Evolutionary conservation across 2,797 vertebrate genomes (phyloP), one percentile per base, ranked within the genome.

Genomic region (Smutsia gigantea): DNA sequence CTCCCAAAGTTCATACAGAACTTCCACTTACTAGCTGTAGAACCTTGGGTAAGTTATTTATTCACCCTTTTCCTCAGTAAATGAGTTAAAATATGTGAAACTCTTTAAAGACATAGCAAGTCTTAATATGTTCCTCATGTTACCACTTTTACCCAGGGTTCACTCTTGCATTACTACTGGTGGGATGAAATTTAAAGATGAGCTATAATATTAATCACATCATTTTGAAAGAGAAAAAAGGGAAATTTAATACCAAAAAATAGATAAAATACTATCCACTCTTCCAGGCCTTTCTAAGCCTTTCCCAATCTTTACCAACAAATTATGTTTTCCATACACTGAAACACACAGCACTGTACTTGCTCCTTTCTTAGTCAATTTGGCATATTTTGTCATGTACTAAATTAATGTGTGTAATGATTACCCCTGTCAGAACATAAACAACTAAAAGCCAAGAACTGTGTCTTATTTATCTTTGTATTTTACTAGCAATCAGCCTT

Each of bases 61-160:
- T 34, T 63, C 21, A 85, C 29, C 19, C 17, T 66, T 42, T 49
- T 15, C 39, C 84, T 93, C 51, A 74, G 42, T 61, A 92, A 83
- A 68, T 39, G 25, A 81, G 39, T 51, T 90, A 84, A 78, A 96
- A 88, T 69, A 14, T 59, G 1, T 93, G 77, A 83, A 96, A n/a
- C 31, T 83, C 71, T 34, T 46, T 74, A 9, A 19, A 84, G 18
- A 90, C 4, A 68, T 0, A 93, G 11, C 31, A 95, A 82, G 46
- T 78, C n/a, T 69, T 91, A 63, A 21, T 66, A 79, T 79, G 37
- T 68, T 96, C 82, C 51, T 95, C 69, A 83, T 19, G 25, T 53
- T 55, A 75, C 53, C 72, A 72, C 23, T 6, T 87, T 79, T 79
- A 66, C 9, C 10, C 39, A 75, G 17, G 53, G 29, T 88, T 71